Base-by-base conservation (phyloP, 64 coral and sea anemone species). In the Actinia equina region DNA sequence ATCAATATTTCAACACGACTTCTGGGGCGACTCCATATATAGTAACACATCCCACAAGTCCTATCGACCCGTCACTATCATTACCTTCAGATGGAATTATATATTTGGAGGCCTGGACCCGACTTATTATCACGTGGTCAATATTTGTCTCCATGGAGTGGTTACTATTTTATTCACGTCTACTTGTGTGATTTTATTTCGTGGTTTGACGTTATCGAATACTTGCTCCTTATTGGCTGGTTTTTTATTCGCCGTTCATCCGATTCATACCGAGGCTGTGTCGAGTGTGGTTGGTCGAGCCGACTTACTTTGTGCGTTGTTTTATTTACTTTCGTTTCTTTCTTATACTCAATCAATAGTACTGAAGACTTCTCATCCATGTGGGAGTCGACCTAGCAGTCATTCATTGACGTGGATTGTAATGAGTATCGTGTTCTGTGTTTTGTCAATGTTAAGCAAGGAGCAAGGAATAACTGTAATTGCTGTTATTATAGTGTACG, bases 241-340 rank as follows among this genome's bases (percentile, higher is more conserved):
- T 54, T 84, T 93, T 44, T 18, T 90, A 69, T 95, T 95, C 54
- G 84, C 94, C 1, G 27, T 87, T 45, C 94, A 95, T 87, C 94
- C 94, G 16, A 87, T 95, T 62, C 94, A 95, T 83, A 93, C 94
- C 2, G 94, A 95, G 51, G 94, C 94, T 27, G 91, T 95, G 14
- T 26, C 94, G 6, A 95, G 71, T 84, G 77, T 92, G 17, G 91
- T 92, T 4, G 94, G 94, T 3, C 80, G 91, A 16, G 90, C 91
- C 0, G 94, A 95, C 26, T 4, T 95, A 3, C 87, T 92, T 4
- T 93, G 94, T 52, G 94, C 69, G 13, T 45, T 89, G 2, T 95
- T 95, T 84, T 95, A 92, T 42, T 57, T 95, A 5, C 84, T 95
- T 13, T 15, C 94, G 2, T 71, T 95, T 52, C 71, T 95, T 44